Evolutionary conservation across 2,797 vertebrate species (phyloP), one percentile per base, ranked within the genome.

Genomic region (Karalla daura): DNA sequence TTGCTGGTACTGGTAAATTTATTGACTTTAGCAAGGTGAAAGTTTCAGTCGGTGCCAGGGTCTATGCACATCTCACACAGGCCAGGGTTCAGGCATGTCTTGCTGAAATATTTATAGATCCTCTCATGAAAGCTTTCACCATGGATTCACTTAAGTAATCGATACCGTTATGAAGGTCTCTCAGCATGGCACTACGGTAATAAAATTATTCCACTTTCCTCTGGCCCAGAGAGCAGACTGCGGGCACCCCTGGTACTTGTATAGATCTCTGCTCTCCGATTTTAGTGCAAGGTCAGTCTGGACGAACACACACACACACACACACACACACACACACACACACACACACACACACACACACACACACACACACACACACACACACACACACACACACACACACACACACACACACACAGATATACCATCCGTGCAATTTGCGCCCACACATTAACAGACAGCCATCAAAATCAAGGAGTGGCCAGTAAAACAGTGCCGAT

Each of bases 81-180:
- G 43, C 18, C 8, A 49, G 21, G 14, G 37, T 21, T 71, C 66
- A 37, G 55, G 49, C 55, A 61, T 72, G 17, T 28, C 56, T 45
- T 40, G 28, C 63, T 56, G 17, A 52, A 43, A 74, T 77, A 71
- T 59, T 83, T 65, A 43, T 61, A 83, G 68, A 62, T 66, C 56
- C 17, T 65, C 44, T 72, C 62, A 76, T 71, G 43, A 64, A 18
- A 10, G 50, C 36, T 65, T 68, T 79, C 40, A 4, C 50, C 24
- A n/a, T 41, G 49, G 69, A 87, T 68, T 73, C 76, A 84, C 59
- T 86, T 76, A 73, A 78, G 53, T 24, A 54, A 89, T 89, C 80
- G 36, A 89, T 86, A 72, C 23, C 14, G 63, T 73, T 86, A 73
- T 82, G 80, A 83, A 85, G 78, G 84, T 76, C 65, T 74, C 63